A percentile compares a stretch with the other conserved stretches of the same genome.
Conservation (phyloP, 1,140 invertebrate species). For the Coptotermes formosanus region DNA sequence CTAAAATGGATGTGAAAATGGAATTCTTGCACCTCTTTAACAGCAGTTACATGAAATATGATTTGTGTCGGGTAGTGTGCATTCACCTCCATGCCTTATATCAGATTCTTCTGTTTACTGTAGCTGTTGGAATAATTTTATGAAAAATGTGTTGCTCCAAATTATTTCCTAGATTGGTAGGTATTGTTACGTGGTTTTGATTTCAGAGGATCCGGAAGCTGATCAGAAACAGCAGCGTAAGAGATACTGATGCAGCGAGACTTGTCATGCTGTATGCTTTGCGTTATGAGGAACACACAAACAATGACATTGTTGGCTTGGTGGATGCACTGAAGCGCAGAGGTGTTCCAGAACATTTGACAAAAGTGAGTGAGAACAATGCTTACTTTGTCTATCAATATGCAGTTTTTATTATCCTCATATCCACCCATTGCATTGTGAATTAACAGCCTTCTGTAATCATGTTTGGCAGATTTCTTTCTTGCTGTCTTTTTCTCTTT, state of each 20-base stretch:
- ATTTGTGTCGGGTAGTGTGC: too few relatives aligned
- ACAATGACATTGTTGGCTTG: constrained; percentile 76
- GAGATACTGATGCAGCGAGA: constrained; percentile 78
- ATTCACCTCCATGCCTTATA: too few relatives aligned
- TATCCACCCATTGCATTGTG: too few relatives aligned
- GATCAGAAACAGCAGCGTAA: constrained; percentile 66
- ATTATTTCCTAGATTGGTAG: background rate
- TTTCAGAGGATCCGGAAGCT: constrained; percentile 68
- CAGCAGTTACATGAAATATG: too few relatives aligned
- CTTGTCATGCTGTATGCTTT: constrained; percentile 92
- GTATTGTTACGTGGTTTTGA: constrained; percentile 37
- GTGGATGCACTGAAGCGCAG: constrained; percentile 70
- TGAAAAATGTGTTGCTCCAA: too few relatives aligned
- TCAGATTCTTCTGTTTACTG: too few relatives aligned
- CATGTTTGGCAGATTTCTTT: background rate
- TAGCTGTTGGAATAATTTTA: too few relatives aligned
- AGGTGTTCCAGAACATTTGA: constrained; percentile 58
- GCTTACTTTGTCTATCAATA: background rate
- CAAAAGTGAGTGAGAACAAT: constrained; percentile 46
- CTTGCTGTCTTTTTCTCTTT: too few relatives aligned
- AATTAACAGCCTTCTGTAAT: background rate
- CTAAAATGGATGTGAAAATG: too few relatives aligned
- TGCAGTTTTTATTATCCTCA: background rate
- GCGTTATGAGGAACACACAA: constrained; percentile 86
- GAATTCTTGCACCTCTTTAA: too few relatives aligned